Evolutionary conservation across 2,888 invertebrate species (phyloP).

Genomic region (Terebella lapidaria): DNA sequence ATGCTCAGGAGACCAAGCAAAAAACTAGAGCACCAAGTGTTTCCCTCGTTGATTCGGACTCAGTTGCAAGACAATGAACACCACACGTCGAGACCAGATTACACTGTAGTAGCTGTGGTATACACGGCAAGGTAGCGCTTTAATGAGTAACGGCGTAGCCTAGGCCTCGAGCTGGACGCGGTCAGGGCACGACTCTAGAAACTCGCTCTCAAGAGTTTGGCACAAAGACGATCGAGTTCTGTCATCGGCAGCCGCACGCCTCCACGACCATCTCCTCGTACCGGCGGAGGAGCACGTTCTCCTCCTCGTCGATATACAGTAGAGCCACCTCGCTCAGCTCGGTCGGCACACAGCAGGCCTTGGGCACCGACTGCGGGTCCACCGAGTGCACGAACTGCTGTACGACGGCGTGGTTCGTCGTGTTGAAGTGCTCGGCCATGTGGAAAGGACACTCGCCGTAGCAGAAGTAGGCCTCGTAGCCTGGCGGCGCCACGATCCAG

Average conservation of each 20-base stretch:
- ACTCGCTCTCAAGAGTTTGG: background rate
- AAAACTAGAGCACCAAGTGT: too few species aligned
- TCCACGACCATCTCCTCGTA: slow-evolving; percentile 98
- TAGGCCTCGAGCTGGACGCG: background rate
- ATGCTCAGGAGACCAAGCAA: too few species aligned
- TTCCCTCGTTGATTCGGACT: too few species aligned
- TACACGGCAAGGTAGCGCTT: too few species aligned
- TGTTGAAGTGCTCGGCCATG: slow-evolving; percentile 87
- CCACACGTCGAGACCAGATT: too few species aligned
- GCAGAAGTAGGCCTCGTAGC: slow-evolving; percentile 95
- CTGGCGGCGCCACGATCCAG: slow-evolving; percentile 96
- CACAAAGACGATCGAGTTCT: background rate
- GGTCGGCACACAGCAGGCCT: slow-evolving; percentile 96
- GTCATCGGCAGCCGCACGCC: slow-evolving; percentile 94
- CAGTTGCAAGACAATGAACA: too few species aligned
- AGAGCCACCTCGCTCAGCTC: slow-evolving; percentile 89
- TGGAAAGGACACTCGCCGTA: slow-evolving; percentile 94
- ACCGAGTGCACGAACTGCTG: slow-evolving; percentile 24
- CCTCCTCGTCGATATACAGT: slow-evolving; percentile 90
- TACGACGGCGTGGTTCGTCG: slow-evolving; percentile 97
- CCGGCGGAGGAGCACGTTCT: slow-evolving; percentile 93
- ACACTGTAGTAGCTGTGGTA: too few species aligned
- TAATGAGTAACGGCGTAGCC: too few species aligned
- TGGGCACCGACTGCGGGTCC: slow-evolving; percentile 76
- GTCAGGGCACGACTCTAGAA: background rate